Percentiles rank a stretch among this genome's conserved stretches.
phyloP scores from a whole-genome alignment of 2,113 vertebrate genomes.

The Myrmophylax atrothorax region DNA sequence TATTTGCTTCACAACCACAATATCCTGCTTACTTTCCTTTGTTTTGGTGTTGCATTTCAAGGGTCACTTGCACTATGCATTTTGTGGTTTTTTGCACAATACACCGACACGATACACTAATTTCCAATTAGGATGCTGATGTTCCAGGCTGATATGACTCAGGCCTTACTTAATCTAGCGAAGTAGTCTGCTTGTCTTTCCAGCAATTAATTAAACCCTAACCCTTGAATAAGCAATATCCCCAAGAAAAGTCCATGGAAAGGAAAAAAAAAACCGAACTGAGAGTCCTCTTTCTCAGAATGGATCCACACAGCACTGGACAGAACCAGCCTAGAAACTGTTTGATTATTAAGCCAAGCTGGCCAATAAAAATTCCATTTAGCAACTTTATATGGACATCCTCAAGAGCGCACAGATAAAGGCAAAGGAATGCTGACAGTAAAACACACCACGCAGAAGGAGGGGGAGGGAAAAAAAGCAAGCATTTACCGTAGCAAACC shows the following conservation, averaged over 20 bases:
- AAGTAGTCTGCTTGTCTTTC: background rate
- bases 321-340: constrained; percentile 57
- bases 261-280: background rate
- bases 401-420: constrained; percentile 42
- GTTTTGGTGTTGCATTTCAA: background rate
- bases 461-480: background rate
- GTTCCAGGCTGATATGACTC: background rate
- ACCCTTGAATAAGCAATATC: background rate
- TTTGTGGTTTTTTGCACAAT: constrained; percentile 2
- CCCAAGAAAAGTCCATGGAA: background rate
- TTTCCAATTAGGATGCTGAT: background rate
- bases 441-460: background rate
- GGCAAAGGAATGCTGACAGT: constrained; percentile 54
- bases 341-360: constrained; percentile 64
- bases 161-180: background rate
- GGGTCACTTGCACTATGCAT: background rate
- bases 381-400: constrained; percentile 64
- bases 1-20: background rate
- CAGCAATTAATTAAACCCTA: constrained; percentile 18
- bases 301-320: constrained; percentile 21
- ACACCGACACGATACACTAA: background rate
- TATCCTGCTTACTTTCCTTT: background rate
- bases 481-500: background rate
- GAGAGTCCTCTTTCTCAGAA: background rate
- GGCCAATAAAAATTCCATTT: constrained; percentile 63